Evolutionary conservation across 2,888 invertebrate genomes (phyloP), one percentile per base, ranked within the genome.

Genomic region (Conus canariensis): DNA sequence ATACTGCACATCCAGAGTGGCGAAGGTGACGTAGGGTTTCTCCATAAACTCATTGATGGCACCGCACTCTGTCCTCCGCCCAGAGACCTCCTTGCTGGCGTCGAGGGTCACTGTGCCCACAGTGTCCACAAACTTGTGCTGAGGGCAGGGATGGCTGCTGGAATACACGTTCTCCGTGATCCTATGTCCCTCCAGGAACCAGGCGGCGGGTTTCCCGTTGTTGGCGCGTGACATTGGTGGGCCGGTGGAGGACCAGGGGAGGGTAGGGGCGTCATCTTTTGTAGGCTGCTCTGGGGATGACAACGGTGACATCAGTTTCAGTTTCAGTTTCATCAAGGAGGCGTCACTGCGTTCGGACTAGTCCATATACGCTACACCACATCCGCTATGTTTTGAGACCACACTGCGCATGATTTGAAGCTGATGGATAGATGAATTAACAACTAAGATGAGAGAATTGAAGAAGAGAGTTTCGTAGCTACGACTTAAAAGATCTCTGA

Each of bases 1-100:
- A 96, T 96, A 99, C 97, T 98, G 98, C 59, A 99, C 98, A 97
- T 98, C 98, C 85, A 99, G 97, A 92, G 97, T 97, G 58, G 99
- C 97, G 95, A 97, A 97, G 7, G 98, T 98, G 89, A 98, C 97
- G 95, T 98, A 97, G 16, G 98, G 98, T 0, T 98, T 98, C 92
- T 98, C 97, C 95, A 99, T 98, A 3, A 99, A 99, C 0, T 98
- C 87, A 98, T 99, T 97, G 96, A 94, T 94, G 12, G 96, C 96
- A 56, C 98, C 98, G 95, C 99, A 99, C 8, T 98, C 98, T 95
- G 99, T 98, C 0, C 98, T 98, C 92, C 98, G 98, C 95, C 98
- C 98, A 96, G 99, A 98, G 95, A 99, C 98, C 90, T 98, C 97
- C 96, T 98, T 98, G 93, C 98, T 97, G 0, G 99, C 99, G 85